A percentile compares a stretch with the other conserved stretches of the same genome.
Conservation (phyloP, 2,888 invertebrate genomes). For the Drosophila meridiana region DNA sequence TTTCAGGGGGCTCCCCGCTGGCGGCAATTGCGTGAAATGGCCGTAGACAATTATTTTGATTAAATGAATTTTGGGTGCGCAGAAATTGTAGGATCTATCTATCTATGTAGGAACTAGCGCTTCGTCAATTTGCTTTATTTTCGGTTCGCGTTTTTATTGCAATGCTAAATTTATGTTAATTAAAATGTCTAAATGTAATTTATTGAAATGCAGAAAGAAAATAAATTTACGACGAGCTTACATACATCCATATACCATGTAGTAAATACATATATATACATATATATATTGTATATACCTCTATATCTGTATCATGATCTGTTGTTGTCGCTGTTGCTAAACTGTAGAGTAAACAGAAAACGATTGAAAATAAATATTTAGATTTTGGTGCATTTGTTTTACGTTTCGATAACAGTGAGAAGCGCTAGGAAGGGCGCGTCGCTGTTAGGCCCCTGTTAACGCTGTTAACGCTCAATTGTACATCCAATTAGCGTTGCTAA, state of each 20-base stretch:
- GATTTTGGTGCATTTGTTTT: constrained; percentile 24
- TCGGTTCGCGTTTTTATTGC: constrained; percentile 40
- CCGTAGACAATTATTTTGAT: constrained; percentile 30
- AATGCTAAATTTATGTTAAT: constrained; percentile 76
- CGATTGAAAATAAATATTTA: constrained; percentile 29
- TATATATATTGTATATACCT: not conserved
- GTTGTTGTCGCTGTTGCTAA: constrained; percentile 38
- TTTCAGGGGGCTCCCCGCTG: not conserved
- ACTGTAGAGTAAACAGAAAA: constrained; percentile 27
- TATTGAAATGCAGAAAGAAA: constrained; percentile 42
- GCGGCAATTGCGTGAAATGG: constrained; percentile 36
- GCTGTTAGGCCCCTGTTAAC: constrained; percentile 46
- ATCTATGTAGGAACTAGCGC: constrained; percentile 27
- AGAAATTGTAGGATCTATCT: constrained; percentile 48
- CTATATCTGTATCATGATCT: not conserved
- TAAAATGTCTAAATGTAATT: constrained; percentile 68
- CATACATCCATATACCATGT: not conserved
- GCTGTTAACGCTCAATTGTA: constrained; percentile 43
- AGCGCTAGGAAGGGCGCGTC: constrained; percentile 39
- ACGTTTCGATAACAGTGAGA: constrained; percentile 40
- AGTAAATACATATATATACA: not conserved
- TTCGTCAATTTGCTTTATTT: constrained; percentile 27
- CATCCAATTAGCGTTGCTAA: constrained; percentile 42
- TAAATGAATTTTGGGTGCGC: constrained; percentile 45
- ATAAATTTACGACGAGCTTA: constrained; percentile 21